These are phyloP conservation scores for Holotrichia oblita DNA, from an alignment of 1,140 invertebrate species.

Conservation along the genomic window DNA sequence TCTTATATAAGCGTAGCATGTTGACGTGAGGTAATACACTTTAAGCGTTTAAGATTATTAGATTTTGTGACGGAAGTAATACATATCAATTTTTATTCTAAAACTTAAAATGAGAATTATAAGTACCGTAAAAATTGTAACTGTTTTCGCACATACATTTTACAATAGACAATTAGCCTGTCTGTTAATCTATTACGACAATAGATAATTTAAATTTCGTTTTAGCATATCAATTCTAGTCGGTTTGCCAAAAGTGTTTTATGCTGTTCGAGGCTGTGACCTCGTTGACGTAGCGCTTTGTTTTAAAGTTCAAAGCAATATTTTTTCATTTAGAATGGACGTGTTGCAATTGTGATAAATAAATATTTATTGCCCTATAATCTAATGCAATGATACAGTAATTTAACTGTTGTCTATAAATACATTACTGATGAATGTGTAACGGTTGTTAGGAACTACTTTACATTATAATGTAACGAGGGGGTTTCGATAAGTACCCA, in stretches of 20 bases:
- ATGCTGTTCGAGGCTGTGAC: not conserved
- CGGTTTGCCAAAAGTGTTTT: not conserved
- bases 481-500: too few species aligned
- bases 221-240: slow-evolving; percentile 8
- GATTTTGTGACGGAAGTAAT: too few species aligned
- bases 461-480: too few species aligned
- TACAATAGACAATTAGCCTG: not conserved
- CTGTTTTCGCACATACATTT: not conserved
- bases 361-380: not conserved
- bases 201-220: slow-evolving; percentile 10
- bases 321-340: not conserved
- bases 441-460: too few species aligned
- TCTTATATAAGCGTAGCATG: too few species aligned
- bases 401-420: slow-evolving; percentile 1
- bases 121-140: not conserved
- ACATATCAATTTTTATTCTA: too few species aligned
- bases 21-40: too few species aligned
- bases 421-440: too few species aligned
- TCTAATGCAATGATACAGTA: not conserved
- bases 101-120: too few species aligned
- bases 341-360: not conserved
- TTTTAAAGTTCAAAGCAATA: slow-evolving; percentile 17
- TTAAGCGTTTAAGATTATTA: too few species aligned
- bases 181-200: not conserved
- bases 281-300: slow-evolving; percentile 8